phyloP scores from a whole-genome alignment of 2,797 vertebrate genomes.

The Sebastes glaucus region DNA sequence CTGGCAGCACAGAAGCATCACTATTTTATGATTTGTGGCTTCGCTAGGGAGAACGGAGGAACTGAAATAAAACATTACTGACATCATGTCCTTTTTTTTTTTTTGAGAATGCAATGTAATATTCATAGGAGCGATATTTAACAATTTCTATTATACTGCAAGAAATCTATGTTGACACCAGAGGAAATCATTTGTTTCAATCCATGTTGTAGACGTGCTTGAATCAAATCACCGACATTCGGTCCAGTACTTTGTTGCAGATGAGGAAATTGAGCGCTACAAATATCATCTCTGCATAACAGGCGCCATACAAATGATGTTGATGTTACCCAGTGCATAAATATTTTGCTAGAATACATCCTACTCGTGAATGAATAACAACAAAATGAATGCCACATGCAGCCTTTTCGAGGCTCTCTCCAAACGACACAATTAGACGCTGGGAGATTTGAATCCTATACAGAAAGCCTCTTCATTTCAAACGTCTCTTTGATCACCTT shows the following conservation, averaged over 20 bases:
- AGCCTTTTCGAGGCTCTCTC: constrained; percentile 22
- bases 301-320: constrained; percentile 47
- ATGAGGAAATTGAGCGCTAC: constrained; percentile 32
- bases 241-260: not conserved
- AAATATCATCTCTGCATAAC: constrained; percentile 49
- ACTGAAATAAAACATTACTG: constrained; percentile 7
- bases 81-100: constrained; percentile 6
- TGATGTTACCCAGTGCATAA: constrained; percentile 54
- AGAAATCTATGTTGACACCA: not conserved
- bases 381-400: constrained; percentile 44
- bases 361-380: constrained; percentile 55
- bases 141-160: not conserved
- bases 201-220: not conserved
- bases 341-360: constrained; percentile 61
- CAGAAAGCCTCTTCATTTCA: constrained; percentile 54
- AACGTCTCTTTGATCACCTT: constrained; percentile 68
- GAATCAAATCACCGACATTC: constrained; percentile 12
- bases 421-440: constrained; percentile 62
- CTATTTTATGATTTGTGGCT: constrained; percentile 38
- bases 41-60: not conserved
- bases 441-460: constrained; percentile 51
- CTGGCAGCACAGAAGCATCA: constrained; percentile 18
- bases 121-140: constrained; percentile 12
- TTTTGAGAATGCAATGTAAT: constrained; percentile 21
- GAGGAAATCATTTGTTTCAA: not conserved